A percentile compares a stretch with the other conserved stretches of the same genome.
Evolutionary conservation across 2,888 invertebrate genomes (phyloP).

Genomic region (Escarpia spicata): DNA sequence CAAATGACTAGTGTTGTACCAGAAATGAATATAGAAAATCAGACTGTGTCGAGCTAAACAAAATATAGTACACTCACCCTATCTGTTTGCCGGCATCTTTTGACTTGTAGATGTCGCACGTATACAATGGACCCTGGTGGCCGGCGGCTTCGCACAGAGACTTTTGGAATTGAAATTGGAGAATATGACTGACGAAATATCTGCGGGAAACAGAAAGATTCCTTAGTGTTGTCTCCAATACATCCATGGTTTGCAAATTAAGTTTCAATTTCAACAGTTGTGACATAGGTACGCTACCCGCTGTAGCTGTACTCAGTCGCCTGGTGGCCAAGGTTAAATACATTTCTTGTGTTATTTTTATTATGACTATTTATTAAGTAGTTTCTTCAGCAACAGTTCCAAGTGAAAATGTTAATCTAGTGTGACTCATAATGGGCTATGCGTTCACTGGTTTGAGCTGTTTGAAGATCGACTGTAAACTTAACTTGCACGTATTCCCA

Average conservation of each 20-base stretch:
- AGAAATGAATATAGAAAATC: no score
- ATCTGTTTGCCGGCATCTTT: slow-evolving; percentile 86
- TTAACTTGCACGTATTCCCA: neutral
- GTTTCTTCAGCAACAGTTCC: neutral
- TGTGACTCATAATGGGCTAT: no score
- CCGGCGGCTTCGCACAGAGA: slow-evolving; percentile 84
- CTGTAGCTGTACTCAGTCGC: neutral
- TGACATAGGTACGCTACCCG: no score
- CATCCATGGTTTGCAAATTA: no score
- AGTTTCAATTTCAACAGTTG: no score
- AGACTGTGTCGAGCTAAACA: no score
- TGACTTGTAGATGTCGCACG: slow-evolving; percentile 90
- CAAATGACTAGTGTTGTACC: no score
- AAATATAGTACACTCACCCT: slow-evolving; percentile 74
- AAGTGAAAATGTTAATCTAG: no score
- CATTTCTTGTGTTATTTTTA: neutral
- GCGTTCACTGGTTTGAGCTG: no score
- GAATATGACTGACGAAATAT: slow-evolving; percentile 90
- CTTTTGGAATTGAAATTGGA: slow-evolving; percentile 92
- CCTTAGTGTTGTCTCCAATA: no score
- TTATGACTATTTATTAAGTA: slow-evolving; percentile 14
- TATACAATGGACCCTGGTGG: slow-evolving; percentile 82
- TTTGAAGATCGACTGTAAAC: no score
- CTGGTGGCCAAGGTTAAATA: neutral
- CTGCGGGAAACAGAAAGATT: slow-evolving; percentile 66